Conservation (phyloP, 2,113 vertebrate genomes). For the Seriola aureovittata region DNA sequence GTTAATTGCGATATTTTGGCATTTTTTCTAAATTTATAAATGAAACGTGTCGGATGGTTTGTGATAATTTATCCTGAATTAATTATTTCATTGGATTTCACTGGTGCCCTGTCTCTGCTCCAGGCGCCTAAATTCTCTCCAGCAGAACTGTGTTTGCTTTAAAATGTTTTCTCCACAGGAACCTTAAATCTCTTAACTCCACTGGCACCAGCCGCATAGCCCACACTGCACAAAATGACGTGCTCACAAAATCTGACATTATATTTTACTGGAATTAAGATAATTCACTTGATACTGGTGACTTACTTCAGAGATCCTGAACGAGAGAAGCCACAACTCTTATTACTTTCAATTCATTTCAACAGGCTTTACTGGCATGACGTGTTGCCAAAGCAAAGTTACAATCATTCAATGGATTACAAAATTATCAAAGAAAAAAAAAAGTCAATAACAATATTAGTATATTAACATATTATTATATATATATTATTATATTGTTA, state of each 20-base stretch:
- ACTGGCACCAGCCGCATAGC: constrained; percentile 7
- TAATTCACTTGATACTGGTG: neutral
- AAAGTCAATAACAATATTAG: no score
- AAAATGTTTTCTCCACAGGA: constrained; percentile 47
- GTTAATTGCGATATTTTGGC: constrained; percentile 2
- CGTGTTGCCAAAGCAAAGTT: no score
- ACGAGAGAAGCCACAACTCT: no score
- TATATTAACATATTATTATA: no score
- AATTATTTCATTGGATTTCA: neutral
- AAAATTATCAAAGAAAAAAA: no score
- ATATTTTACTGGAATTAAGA: neutral
- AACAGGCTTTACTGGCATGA: no score
- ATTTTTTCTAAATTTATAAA: neutral
- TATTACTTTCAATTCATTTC: no score
- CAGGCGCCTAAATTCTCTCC: constrained; percentile 12
- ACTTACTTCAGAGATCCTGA: neutral
- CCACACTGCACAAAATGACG: constrained; percentile 8
- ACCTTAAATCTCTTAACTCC: constrained; percentile 32
- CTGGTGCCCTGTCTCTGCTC: neutral
- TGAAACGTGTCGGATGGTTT: neutral
- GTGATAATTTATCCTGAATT: neutral
- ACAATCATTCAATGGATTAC: no score
- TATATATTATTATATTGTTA: no score
- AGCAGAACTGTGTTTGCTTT: constrained; percentile 29
- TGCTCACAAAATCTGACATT: neutral